Evolutionary conservation across 1,140 invertebrate genomes (phyloP), one percentile per base, ranked within the genome.

Genomic region (Calycopis cecrops): DNA sequence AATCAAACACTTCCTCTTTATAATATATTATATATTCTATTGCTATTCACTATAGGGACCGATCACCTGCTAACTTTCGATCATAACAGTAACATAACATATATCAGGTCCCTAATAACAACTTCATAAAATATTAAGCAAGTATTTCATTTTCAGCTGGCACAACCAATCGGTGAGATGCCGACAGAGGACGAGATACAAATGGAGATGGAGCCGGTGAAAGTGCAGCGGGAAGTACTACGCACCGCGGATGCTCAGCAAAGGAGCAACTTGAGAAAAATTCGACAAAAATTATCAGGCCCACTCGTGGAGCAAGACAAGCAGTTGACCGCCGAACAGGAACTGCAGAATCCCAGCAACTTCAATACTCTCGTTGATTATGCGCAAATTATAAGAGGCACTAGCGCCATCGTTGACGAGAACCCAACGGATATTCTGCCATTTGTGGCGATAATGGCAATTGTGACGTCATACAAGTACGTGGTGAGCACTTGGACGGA

Each of bases 371-470:
- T 90, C 33, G 88, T 88, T 0, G 88, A 90, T 58, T 79, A 72
- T n/a, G 78, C 85, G 3, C 83, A 89, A 52, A 88, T 90, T 6
- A 68, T 90, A 16, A 63, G 77, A 50, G 88, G 88, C 4, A 71
- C 70, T 1, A 68, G 61, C 9, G 77, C 79, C n/a, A 70, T 90
- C 33, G 60, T 66, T 0, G 78, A 80, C 1, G 57, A 61, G 8
- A 73, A 77, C 14, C 66, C 79, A 0, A 62, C 73, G 12, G 83
- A 87, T 52, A 71, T 85, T 11, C 71, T 89, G 3, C 89, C 89
- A 0, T 90, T 89, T 61, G 75, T 83, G 0, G 85, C 88, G 4
- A 86, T 90, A n/a, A 89, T 90, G 87, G 88, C 89, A 3, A 75
- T 85, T 9, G 85, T 88, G 0, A 88, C 88, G 1, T 88, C 88